Evolutionary conservation across 2,797 vertebrate species (phyloP).

Genomic region (Ptychadena robeensis): DNA sequence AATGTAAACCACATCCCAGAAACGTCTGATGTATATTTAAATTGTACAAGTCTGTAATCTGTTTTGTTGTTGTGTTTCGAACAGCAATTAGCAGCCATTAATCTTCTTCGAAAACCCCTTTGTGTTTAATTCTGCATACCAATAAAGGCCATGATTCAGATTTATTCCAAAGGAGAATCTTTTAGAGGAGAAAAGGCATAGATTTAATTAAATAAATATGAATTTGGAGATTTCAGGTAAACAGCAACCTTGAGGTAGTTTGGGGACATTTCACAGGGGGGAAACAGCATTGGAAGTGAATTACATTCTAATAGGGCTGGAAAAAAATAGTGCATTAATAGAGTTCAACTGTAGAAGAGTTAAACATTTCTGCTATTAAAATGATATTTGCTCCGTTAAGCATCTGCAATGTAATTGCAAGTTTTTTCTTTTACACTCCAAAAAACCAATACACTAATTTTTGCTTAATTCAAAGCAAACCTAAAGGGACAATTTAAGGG

Average conservation of each 20-base stretch:
- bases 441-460: slow-evolving; percentile 25
- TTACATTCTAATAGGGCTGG: slow-evolving; percentile 21
- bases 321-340: not conserved
- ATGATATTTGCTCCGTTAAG: slow-evolving; percentile 35
- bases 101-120: slow-evolving; percentile 49
- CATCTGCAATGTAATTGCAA: slow-evolving; percentile 9
- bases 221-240: slow-evolving; percentile 38
- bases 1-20: slow-evolving; percentile 44
- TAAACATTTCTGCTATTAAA: slow-evolving; percentile 34
- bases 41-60: slow-evolving; percentile 6
- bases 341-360: slow-evolving; percentile 14
- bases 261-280: slow-evolving; percentile 32
- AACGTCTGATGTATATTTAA: slow-evolving; percentile 56
- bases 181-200: slow-evolving; percentile 17
- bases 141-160: slow-evolving; percentile 51
- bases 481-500: slow-evolving; percentile 40
- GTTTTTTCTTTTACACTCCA: slow-evolving; percentile 30
- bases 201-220: slow-evolving; percentile 43
- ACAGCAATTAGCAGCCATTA: slow-evolving; percentile 37
- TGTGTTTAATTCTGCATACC: slow-evolving; percentile 48
- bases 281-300: slow-evolving; percentile 10
- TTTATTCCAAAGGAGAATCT: slow-evolving; percentile 53
- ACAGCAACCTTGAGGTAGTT: slow-evolving; percentile 13
- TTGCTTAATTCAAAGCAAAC: slow-evolving; percentile 35
- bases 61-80: slow-evolving; percentile 57